Conservation (phyloP, 2,888 invertebrate species). For the Microdon myrmicae region DNA sequence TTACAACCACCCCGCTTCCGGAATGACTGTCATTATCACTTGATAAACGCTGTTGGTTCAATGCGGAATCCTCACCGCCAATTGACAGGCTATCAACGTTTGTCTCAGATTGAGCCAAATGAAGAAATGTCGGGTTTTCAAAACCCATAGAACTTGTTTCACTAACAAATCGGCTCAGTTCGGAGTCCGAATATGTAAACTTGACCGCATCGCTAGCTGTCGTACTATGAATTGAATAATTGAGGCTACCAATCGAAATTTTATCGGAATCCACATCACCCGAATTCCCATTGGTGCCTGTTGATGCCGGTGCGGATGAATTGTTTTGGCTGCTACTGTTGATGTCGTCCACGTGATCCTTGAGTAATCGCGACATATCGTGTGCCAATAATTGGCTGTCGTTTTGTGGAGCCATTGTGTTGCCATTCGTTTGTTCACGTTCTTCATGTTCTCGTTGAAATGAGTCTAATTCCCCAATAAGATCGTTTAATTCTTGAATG, state of each 20-base stretch:
- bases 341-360: slow-evolving; percentile 40
- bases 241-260: slow-evolving; percentile 54
- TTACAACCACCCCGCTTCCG: slow-evolving; percentile 62
- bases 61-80: slow-evolving; percentile 55
- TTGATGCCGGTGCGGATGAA: slow-evolving; percentile 22
- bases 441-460: slow-evolving; percentile 68
- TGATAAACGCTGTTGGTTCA: slow-evolving; percentile 37
- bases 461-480: slow-evolving; percentile 68
- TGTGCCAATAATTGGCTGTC: slow-evolving; percentile 36
- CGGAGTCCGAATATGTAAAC: slow-evolving; percentile 61
- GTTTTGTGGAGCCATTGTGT: slow-evolving; percentile 44
- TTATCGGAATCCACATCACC: slow-evolving; percentile 54
- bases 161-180: slow-evolving; percentile 65
- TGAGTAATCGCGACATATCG: slow-evolving; percentile 28
- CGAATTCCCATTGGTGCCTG: slow-evolving; percentile 29
- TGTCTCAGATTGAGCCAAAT: slow-evolving; percentile 58
- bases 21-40: slow-evolving; percentile 36
- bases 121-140: slow-evolving; percentile 66
- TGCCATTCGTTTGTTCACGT: slow-evolving; percentile 58
- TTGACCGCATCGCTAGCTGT: slow-evolving; percentile 52
- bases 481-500: slow-evolving; percentile 67
- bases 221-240: slow-evolving; percentile 57
- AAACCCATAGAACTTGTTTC: slow-evolving; percentile 66
- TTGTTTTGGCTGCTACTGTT: slow-evolving; percentile 26
- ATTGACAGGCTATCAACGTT: slow-evolving; percentile 37